Conservation (phyloP, 2,888 invertebrate genomes). For the Margaritifera margaritifera region DNA sequence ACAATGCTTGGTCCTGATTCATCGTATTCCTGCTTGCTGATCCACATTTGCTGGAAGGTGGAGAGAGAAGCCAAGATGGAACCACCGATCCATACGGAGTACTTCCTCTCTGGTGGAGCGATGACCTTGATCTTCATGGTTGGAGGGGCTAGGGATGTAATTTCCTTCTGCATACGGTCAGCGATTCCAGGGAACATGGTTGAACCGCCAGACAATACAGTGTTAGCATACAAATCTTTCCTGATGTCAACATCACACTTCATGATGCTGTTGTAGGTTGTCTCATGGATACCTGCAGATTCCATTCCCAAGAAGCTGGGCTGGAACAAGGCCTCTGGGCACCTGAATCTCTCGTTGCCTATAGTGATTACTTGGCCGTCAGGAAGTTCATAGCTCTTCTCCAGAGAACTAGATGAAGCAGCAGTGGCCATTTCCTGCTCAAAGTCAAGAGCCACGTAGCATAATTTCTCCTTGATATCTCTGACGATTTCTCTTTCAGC, state of each 20-base stretch:
- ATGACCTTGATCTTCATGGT: slow-evolving; percentile 83
- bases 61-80: slow-evolving; percentile 90
- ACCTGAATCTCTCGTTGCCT: slow-evolving; percentile 65
- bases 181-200: slow-evolving; percentile 98
- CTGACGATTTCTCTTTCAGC: slow-evolving; percentile 94
- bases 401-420: slow-evolving; percentile 80
- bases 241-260: slow-evolving; percentile 62
- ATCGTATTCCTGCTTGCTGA: slow-evolving; percentile 58
- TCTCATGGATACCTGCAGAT: slow-evolving; percentile 35
- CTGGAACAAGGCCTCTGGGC: slow-evolving; percentile 65
- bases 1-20: slow-evolving; percentile 76
- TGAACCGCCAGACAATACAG: slow-evolving; percentile 91
- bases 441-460: slow-evolving; percentile 89
- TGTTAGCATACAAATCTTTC: slow-evolving; percentile 52
- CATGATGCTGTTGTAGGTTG: slow-evolving; percentile 24
- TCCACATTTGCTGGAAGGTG: slow-evolving; percentile 65
- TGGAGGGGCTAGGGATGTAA: slow-evolving; percentile 84
- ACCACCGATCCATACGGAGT: slow-evolving; percentile 98
- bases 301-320: slow-evolving; percentile 64
- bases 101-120: slow-evolving; percentile 95
- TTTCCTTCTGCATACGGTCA: slow-evolving; percentile 97
- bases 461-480: slow-evolving; percentile 75
- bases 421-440: slow-evolving; percentile 10
- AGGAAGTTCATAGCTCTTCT: slow-evolving; percentile 73
- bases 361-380: slow-evolving; percentile 68